Evolutionary conservation across 2,113 vertebrate genomes (phyloP).

Genomic region (Ochotona curzoniae): DNA sequence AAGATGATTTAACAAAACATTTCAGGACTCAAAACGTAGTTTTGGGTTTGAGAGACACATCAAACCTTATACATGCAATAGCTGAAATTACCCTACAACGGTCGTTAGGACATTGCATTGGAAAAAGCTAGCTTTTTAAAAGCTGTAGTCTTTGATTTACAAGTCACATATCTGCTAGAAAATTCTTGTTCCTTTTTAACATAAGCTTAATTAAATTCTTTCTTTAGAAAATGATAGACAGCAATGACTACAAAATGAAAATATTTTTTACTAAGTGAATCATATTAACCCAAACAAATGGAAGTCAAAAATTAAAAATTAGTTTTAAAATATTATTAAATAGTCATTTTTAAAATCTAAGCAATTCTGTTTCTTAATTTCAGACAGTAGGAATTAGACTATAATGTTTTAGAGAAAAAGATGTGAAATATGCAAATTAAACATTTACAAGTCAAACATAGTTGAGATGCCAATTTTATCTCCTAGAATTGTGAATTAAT

Average conservation of each 20-base stretch:
- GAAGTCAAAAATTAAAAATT: conserved; percentile 34
- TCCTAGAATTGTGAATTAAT: conserved; percentile 32
- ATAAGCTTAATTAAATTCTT: conserved; percentile 22
- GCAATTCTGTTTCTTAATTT: conserved; percentile 2
- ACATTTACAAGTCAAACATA: conserved; percentile 48
- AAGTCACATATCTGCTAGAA: conserved; percentile 13
- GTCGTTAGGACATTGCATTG: neutral
- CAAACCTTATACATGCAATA: neutral
- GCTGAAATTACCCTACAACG: neutral
- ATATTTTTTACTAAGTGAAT: conserved; percentile 54
- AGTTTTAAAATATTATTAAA: conserved; percentile 15
- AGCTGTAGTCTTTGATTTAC: neutral
- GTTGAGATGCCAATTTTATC: neutral
- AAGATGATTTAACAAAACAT: neutral
- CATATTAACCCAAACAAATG: conserved; percentile 5
- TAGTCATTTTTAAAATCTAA: conserved; percentile 25
- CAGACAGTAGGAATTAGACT: neutral
- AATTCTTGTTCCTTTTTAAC: neutral
- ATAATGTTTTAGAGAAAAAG: neutral
- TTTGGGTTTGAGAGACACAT: conserved; percentile 2
- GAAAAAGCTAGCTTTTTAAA: conserved; percentile 8
- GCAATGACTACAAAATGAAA: conserved; percentile 38
- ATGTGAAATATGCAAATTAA: conserved; percentile 14
- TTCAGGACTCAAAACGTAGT: neutral
- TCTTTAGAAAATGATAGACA: neutral